Evolutionary conservation across 1,140 invertebrate genomes (phyloP), one percentile per base, ranked within the genome.

Genomic region (Aphis gossypii): DNA sequence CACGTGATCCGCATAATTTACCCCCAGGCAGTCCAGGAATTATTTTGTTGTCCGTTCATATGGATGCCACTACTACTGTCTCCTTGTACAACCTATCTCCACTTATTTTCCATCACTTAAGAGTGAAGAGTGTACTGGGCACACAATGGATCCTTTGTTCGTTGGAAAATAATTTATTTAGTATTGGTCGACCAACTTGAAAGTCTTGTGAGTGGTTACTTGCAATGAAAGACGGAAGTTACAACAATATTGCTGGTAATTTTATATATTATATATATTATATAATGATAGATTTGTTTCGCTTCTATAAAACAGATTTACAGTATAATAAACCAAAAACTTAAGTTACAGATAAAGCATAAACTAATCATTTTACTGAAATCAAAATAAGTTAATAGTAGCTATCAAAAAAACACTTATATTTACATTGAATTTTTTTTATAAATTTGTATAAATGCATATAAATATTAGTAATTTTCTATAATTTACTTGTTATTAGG

Each of bases 1-100:
- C 91, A 83, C 91, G 91, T 92, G 91, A 82, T 84, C 35, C 48
- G 91, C 91, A 92, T 92, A 92, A 92, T 82, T 92, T 92, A 84
- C 46, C 82, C 46, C n/a, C 23, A 41, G 38, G 41, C 60, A 48
- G 54, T 35, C 90, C 41, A 92, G 90, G 46, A 82, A 92, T 92
- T 82, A 82, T 92, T 92, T 83, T 48, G 68, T 83, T 92, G 76
- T 84, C 48, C 88, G 38, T 30, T 90, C 88, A 44, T 56, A 60
- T 60, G 88, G 41, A 54, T 56, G 18, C 9, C 54, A 44, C 88
- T 48, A n/a, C 35, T n/a, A n/a, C 18, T 30, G 48, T 38, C 7
- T 38, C n/a, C 30, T 20, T 88, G 25, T 54, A 48, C 5, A 14
- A 48, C 14, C 25, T 86, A 86, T 76, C 30, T 76, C 4, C 60